These are phyloP conservation scores for Baronia brevicornis DNA, from an alignment of 2,888 invertebrate genomes.

Conservation along the genomic window DNA sequence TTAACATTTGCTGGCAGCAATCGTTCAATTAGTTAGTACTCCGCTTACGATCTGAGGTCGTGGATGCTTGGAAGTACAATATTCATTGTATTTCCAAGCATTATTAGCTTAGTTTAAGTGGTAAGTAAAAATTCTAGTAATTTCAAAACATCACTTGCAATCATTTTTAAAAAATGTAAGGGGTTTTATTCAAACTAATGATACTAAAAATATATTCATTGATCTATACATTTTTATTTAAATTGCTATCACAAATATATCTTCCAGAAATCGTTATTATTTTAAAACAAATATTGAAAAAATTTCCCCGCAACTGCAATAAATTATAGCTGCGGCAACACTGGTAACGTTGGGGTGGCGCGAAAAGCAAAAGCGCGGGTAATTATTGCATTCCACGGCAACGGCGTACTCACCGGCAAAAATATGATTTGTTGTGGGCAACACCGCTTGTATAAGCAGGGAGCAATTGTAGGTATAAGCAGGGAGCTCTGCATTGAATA, in stretches of 20 bases:
- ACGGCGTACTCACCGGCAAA: constrained; percentile 29
- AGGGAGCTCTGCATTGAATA: too few species aligned
- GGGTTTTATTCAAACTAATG: not conserved
- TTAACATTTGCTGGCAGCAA: too few species aligned
- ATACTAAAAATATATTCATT: not conserved
- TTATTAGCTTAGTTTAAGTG: too few species aligned
- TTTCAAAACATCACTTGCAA: not conserved
- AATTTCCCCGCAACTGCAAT: constrained; percentile 1
- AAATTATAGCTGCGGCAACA: constrained; percentile 26
- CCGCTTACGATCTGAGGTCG: too few species aligned
- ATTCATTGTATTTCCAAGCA: too few species aligned
- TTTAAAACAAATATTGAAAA: not conserved
- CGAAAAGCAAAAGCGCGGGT: constrained; percentile 23
- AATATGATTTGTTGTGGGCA: constrained; percentile 36
- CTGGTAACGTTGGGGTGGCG: constrained; percentile 16
- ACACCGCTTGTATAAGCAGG: too few species aligned
- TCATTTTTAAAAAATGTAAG: not conserved
- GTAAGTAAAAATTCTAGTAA: not conserved
- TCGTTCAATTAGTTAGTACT: too few species aligned
- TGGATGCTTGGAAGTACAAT: too few species aligned
- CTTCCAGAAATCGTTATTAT: not conserved
- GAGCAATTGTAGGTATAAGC: too few species aligned
- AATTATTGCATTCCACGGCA: constrained; percentile 49
- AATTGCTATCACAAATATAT: not conserved
- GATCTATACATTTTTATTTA: not conserved